Base-by-base conservation (phyloP, 2,113 vertebrate genomes). In the Elephas maximus region DNA sequence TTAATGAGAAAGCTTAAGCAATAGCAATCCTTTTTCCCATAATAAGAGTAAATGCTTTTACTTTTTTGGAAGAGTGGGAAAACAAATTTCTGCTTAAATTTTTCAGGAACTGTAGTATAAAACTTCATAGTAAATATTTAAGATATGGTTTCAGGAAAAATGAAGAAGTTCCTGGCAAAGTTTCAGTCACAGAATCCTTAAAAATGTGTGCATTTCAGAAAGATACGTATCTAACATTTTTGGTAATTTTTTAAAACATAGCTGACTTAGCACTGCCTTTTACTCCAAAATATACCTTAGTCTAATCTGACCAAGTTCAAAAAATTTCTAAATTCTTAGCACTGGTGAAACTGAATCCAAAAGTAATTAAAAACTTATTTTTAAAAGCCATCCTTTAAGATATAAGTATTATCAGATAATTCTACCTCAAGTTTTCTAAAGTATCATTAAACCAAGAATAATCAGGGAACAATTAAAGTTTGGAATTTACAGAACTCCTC, bases 161-260 rank as follows among this genome's bases (percentile, higher is more conserved):
- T 41, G 18, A 80, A 94, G 69, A 92, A 85, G 85, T 65, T 74
- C 57, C 79, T 79, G 33, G 37, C 79, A 95, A 96, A 76, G 62
- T 83, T 60, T 84, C 37, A 1, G 30, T 91, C 81, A 62, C 37
- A 92, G 37, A 90, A 91, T 51, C 53, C 33, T 94, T 96, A 89
- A 91, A 92, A 91, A n/a, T n/a, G 30, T 28, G 37, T 91, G n/a
- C 6, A 94, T 95, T 96, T 97, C 67, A 85, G 24, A 88, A 85
- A 90, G 80, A 62, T 0, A 67, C 5, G 84, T 91, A 87, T 41
- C 28, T 79, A 87, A 88, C 30, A 67, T 33, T 87, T 78, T 71
- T 28, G 41, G 5, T 73, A 79, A 79, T n/a, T 41, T 88, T 88
- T 76, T 63, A 88, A 79, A 95, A 69, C 28, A 73, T 11, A 79